Evolutionary conservation across 2,113 vertebrate species (phyloP).

Genomic region (Mesembrinibis cayennensis): DNA sequence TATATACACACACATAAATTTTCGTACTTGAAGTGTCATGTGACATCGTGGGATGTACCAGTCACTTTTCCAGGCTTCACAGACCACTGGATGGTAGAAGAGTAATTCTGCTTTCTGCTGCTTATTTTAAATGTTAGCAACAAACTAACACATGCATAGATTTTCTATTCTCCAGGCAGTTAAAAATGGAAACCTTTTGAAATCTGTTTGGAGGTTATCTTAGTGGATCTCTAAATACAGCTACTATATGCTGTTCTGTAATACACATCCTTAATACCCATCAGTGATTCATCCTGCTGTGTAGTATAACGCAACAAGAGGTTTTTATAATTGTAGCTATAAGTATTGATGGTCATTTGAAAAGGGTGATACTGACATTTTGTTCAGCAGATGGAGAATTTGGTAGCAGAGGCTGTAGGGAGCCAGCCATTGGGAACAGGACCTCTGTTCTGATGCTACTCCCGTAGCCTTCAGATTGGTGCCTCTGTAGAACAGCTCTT

Average conservation of each 20-base stretch:
- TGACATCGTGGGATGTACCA: neutral
- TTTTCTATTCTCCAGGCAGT: neutral
- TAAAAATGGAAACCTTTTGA: neutral
- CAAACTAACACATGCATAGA: neutral
- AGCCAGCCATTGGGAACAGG: neutral
- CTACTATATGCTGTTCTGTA: neutral
- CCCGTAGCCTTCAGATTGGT: neutral
- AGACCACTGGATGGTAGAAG: neutral
- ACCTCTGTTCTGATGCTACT: neutral
- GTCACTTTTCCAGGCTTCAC: neutral
- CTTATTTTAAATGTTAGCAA: neutral
- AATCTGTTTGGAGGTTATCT: neutral
- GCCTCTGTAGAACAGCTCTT: neutral
- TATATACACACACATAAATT: neutral
- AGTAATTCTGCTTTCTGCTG: neutral
- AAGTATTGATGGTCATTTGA: neutral
- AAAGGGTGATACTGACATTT: neutral
- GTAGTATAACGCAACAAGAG: neutral
- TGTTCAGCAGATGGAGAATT: neutral
- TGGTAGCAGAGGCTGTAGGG: neutral
- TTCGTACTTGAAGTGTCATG: neutral
- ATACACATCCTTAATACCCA: neutral
- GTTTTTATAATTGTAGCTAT: neutral
- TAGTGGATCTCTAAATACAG: neutral
- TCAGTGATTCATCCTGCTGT: neutral